Conservation (phyloP, 1,140 invertebrate genomes). For the Sitobion miscanthi region DNA sequence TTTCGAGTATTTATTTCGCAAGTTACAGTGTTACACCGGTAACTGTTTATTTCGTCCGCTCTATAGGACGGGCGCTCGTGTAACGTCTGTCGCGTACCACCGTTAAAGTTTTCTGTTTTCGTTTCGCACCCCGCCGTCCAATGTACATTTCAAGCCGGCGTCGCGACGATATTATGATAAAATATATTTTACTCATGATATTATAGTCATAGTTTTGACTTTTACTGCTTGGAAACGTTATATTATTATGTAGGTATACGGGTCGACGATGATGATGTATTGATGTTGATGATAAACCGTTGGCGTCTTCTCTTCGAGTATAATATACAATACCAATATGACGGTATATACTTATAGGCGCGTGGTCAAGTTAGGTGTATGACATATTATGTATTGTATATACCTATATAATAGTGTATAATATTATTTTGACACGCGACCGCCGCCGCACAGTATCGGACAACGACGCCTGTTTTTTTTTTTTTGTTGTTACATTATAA, state of each 20-base stretch:
- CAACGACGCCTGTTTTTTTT: not conserved
- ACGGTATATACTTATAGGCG: not conserved
- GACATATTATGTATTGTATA: not conserved
- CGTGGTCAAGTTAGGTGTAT: not conserved
- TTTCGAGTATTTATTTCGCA: not conserved
- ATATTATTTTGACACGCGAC: conserved; percentile 1
- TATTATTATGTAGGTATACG: not conserved
- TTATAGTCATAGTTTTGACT: not conserved
- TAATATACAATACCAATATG: not conserved
- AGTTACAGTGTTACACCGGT: not conserved
- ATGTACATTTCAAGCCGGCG: not conserved
- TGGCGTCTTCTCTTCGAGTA: not conserved
- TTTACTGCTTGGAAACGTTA: not conserved
- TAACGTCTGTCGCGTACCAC: conserved; percentile 26
- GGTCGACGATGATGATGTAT: not conserved
- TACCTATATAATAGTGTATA: not conserved
- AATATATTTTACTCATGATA: not conserved
- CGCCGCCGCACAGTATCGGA: not conserved
- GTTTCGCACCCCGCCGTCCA: not conserved
- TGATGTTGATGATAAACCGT: not conserved
- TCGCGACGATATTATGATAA: not conserved
- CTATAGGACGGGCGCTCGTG: not conserved
- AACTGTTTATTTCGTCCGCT: not conserved
- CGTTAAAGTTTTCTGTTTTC: conserved; percentile 28
- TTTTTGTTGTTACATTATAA: not conserved